Conservation (phyloP, 92 coral and sea anemone genomes). For the Heliopora coerulea region DNA sequence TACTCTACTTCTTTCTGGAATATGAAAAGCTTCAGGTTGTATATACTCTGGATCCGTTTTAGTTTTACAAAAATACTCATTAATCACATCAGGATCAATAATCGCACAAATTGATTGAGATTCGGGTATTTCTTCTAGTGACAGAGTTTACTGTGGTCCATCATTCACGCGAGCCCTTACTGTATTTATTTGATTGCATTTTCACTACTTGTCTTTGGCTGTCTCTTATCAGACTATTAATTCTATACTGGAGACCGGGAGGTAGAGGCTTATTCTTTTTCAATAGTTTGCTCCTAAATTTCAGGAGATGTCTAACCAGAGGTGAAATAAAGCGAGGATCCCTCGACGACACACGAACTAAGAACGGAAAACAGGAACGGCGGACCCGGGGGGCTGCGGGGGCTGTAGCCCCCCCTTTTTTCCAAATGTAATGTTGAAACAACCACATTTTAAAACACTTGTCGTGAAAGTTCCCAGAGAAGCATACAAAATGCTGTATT, state of each 20-base stretch:
- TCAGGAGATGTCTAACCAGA: constrained; percentile 22
- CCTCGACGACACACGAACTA: no score
- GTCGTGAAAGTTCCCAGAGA: no score
- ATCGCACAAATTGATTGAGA: constrained; percentile 4
- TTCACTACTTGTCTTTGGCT: constrained; percentile 28
- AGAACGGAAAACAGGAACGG: no score
- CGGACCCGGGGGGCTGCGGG: no score
- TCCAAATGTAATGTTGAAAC: no score
- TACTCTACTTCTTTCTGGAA: constrained; percentile 41
- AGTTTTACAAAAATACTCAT: constrained; percentile 37
- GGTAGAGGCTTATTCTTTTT: constrained; percentile 26
- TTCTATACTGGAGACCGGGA: constrained; percentile 19
- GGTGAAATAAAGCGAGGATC: no score
- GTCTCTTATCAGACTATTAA: constrained; percentile 6
- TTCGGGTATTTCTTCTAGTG: constrained; percentile 32
- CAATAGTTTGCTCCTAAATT: constrained; percentile 24
- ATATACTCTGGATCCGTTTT: constrained; percentile 44
- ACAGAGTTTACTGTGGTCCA: constrained; percentile 34
- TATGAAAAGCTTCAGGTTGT: constrained; percentile 46
- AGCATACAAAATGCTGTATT: no score
- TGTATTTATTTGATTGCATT: constrained; percentile 9
- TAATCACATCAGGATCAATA: constrained; percentile 31
- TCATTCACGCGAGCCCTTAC: constrained; percentile 26
- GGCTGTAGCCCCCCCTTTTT: no score
- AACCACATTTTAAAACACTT: no score